Base-by-base conservation (phyloP, 2,113 vertebrate species). In the Cololabis saira region DNA sequence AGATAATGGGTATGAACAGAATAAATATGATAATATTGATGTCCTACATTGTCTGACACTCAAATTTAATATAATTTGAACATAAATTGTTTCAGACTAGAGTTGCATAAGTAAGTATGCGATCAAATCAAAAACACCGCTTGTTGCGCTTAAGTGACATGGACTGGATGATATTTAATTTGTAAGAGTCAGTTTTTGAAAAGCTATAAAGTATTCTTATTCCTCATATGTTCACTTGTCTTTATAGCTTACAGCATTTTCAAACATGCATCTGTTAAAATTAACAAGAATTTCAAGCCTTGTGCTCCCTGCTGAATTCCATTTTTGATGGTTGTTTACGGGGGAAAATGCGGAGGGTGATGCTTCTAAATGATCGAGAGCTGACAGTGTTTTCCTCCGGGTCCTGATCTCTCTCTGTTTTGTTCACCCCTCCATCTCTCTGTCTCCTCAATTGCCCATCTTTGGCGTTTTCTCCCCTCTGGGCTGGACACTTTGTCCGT, bases 401-500 rank as follows among this genome's bases (percentile, higher is more conserved):
- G 84, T 73, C 59, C 67, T 76, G 82, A 85, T 86, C 77, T 69
- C 60, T 73, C 64, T 77, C 69, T 84, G 47, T 63, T 54, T 73
- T 81, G 68, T 74, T 89, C 73, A 79, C 64, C 79, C 76, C 73
- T 79, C 74, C 61, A 82, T 86, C 69, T 85, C 57, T 71, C 50
- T 69, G 69, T 84, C 76, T 77, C 71, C 80, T 81, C 52, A 9
- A 79, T 80, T 89, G 79, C 80, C 78, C 78, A 40, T 87, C 74
- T 82, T 77, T 84, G 51, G 59, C 40, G 22, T 74, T 86, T 68
- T 70, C 77, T 87, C 86, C 83, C 85, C 67, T 42, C 49, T 84
- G 85, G 85, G 87, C 82, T 88, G 88, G 81, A 89, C 88, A 88
- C 87, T 91, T 89, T 89, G 88, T 91, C 87, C 89, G 86, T 80